Evolutionary conservation across 2,797 vertebrate species (phyloP), one percentile per base, ranked within the genome.

Genomic region (Notolepis coatsorum): DNA sequence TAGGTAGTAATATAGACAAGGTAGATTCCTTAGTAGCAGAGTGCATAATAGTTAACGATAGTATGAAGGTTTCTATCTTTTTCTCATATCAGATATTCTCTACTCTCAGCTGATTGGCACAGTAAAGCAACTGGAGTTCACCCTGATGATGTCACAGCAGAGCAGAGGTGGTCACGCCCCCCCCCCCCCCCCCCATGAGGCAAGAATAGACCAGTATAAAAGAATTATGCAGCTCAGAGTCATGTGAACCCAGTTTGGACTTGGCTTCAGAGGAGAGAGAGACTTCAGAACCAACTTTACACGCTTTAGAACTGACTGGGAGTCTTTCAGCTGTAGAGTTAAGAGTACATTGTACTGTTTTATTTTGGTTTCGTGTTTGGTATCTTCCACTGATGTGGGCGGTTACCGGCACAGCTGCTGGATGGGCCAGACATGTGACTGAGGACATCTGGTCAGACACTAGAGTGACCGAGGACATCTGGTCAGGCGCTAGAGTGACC

Each of bases 201-300:
- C 48, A 60, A 75, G 80, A 83, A 93, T 93, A 93, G 86, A 81
- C 41, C 53, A 13, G 28, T 51, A 61, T 48, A 42, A 52, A 43
- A 58, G 24, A 68, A 17, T 20, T 9, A 0, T 42, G 10, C 57
- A 33, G 57, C 68, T 58, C 30, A 51, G 51, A 62, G 63, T 76
- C 51, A 42, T 38, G 21, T 61, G 17, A 39, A 10, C 42, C 27
- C 7, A 3, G 1, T 20, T 8, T 7, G 13, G 9, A n/a, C 38
- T 31, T n/a, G n/a, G 3, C 41, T 31, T 33, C 7, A 23, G 31
- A 30, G 21, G 42, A 53, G 21, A 9, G 21, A 9, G 24, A 28
- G 37, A 12, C 47, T 49, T 60, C 31, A 49, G 15, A 63, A 17
- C 43, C 9, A 0, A 27, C 38, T 53, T 45, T 61, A 77, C 66